These are phyloP conservation scores for Meloidogyne chitwoodi DNA, from an alignment of 1,140 invertebrate genomes.

Conservation along the genomic window DNA sequence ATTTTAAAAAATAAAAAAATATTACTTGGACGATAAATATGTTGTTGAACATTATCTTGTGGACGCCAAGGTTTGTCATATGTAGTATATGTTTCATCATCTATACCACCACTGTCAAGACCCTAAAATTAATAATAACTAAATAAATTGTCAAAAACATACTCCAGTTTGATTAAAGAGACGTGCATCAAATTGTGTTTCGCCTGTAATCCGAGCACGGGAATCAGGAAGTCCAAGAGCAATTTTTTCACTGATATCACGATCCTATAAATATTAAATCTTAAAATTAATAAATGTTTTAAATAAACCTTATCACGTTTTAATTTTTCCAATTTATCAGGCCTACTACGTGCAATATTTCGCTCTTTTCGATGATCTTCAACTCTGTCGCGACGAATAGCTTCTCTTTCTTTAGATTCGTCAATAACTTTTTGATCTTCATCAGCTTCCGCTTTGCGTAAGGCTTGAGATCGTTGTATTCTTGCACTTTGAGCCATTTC, in stretches of 20 bases:
- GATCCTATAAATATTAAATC: not conserved
- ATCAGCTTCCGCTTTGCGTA: conserved; percentile 36
- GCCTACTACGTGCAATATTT: conserved; percentile 84
- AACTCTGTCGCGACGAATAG: conserved; percentile 64
- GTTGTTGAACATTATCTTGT: conserved; percentile 75
- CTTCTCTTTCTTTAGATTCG: conserved; percentile 80
- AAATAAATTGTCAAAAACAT: not conserved
- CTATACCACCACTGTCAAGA: conserved; percentile 90
- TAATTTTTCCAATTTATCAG: conserved; percentile 77
- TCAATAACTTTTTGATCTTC: conserved; percentile 61
- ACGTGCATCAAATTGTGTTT: conserved; percentile 90
- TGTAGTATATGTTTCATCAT: conserved; percentile 95
- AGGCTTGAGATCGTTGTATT: not conserved
- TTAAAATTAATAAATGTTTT: conserved; percentile 69
- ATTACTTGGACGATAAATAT: conserved; percentile 85
- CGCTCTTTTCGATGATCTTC: conserved; percentile 67
- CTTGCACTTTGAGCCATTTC: conserved; percentile 88
- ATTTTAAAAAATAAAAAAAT: conserved; percentile 3
- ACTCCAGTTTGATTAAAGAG: conserved; percentile 76
- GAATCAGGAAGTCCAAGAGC: conserved; percentile 80
- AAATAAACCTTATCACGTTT: conserved; percentile 87
- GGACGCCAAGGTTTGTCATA: conserved; percentile 79
- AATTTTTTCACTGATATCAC: conserved; percentile 65
- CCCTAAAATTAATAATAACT: conserved; percentile 64
- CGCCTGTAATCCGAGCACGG: conserved; percentile 58